These are phyloP conservation scores for Ginglymostoma cirratum DNA, from an alignment of 2,113 vertebrate species.

Conservation along the genomic window DNA sequence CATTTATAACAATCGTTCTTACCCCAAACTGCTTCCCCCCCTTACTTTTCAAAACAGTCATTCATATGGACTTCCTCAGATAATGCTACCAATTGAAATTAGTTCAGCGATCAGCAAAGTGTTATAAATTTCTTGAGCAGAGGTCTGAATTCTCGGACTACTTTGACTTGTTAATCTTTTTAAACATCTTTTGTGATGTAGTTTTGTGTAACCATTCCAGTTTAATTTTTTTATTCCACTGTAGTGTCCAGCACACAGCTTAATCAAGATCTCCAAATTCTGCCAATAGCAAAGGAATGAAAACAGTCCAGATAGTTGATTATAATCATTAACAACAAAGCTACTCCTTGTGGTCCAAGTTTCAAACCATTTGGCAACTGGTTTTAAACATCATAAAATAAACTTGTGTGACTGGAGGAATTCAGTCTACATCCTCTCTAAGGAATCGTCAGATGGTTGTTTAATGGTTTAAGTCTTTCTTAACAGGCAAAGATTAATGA, in stretches of 20 bases:
- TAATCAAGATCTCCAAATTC: neutral
- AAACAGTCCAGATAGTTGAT: slow-evolving; percentile 1
- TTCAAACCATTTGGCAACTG: slow-evolving; percentile 31
- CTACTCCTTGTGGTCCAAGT: neutral
- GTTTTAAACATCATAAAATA: slow-evolving; percentile 10
- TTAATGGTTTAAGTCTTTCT: slow-evolving; percentile 4
- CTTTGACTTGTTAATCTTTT: neutral
- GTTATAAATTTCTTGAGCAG: neutral
- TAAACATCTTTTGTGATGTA: neutral
- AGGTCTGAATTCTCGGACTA: neutral
- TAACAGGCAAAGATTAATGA: slow-evolving; percentile 9
- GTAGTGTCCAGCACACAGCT: neutral
- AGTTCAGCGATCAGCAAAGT: neutral
- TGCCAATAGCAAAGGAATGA: neutral
- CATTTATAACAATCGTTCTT: neutral
- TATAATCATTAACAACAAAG: slow-evolving; percentile 11
- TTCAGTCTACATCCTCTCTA: neutral
- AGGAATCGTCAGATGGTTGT: neutral
- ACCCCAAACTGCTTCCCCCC: no score
- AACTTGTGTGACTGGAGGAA: neutral
- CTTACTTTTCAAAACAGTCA: neutral
- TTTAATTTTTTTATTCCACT: slow-evolving; percentile 9
- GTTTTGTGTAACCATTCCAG: neutral
- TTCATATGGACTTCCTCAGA: neutral
- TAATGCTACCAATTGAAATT: neutral